Base-by-base conservation (phyloP, 2,113 vertebrate genomes). In the Cryptotis parvus region DNA sequence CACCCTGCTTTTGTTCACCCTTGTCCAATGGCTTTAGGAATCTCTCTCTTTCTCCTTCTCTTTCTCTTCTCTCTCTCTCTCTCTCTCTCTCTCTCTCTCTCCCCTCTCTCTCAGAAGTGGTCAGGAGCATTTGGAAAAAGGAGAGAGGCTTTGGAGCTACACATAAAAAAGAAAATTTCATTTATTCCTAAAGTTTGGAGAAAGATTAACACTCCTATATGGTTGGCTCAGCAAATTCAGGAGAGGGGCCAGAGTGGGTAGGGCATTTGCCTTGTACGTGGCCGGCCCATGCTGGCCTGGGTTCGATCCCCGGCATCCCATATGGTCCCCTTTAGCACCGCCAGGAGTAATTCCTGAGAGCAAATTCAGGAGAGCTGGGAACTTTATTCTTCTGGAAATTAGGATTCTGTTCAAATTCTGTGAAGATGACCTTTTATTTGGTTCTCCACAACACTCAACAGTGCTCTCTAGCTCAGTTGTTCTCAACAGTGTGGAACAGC, bases 111-210 rank as follows among this genome's bases (percentile, higher is more conserved):
- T 69, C 16, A 0, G 0, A 83, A 83, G 65, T 10, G 1, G 18
- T 9, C 0, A 4, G 72, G 49, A 63, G 27, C 27, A 11, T 9
- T 35, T 75, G 0, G 0, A 29, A 69, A 15, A 82, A 70, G 58
- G 27, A 52, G 7, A 2, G 4, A 16, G 4, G 31, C 0, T 1
- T 29, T 8, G 14, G 37, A 33, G 39, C 79, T 39, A 35, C 10
- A 10, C 1, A 27, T 37, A 49, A n/a, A 29, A 55, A 45, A 12
- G 20, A 6, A 63, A 11, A 24, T 16, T 85, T 11, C 12, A 18
- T 9, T 45, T 31, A 33, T 33, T 33, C 77, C 52, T 5, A 6
- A 33, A 70, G 31, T 39, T 12, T 6, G 0, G 66, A 16, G 9
- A 4, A 41, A 69, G 31, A 8, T 16, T 7, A 27, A 9, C 39